These are phyloP conservation scores for Leptinotarsa texana DNA, from an alignment of 1,140 invertebrate species.

Conservation along the genomic window DNA sequence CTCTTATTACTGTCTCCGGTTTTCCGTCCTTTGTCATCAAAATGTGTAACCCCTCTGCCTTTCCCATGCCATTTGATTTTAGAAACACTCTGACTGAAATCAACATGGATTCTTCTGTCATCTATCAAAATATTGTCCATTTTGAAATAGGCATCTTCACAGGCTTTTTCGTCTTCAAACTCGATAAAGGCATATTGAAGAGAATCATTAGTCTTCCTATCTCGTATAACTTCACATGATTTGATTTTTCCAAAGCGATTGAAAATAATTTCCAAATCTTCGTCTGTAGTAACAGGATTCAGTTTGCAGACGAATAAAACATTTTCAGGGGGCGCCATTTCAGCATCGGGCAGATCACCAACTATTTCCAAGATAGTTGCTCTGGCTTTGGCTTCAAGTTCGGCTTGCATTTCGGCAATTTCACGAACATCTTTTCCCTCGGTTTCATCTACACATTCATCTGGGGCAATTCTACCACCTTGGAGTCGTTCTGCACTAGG, in stretches of 20 bases:
- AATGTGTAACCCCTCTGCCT: slow-evolving; percentile 70
- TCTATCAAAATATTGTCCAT: slow-evolving; percentile 97
- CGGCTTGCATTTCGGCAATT: slow-evolving; percentile 84
- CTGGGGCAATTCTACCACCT: slow-evolving; percentile 88
- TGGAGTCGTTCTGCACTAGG: slow-evolving; percentile 78
- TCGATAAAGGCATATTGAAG: slow-evolving; percentile 99
- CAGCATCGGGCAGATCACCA: slow-evolving; percentile 95
- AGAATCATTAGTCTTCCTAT: slow-evolving; percentile 90
- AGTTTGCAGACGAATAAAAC: slow-evolving; percentile 99
- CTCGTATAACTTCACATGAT: slow-evolving; percentile 96
- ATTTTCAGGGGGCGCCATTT: slow-evolving; percentile 98
- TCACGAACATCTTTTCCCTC: slow-evolving; percentile 82
- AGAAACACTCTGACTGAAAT: slow-evolving; percentile 98
- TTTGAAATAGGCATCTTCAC: slow-evolving; percentile 99
- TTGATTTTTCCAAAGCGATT: slow-evolving; percentile 95
- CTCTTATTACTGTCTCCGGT: slow-evolving; percentile 32
- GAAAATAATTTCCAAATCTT: slow-evolving; percentile 98
- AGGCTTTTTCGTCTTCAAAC: slow-evolving; percentile 92
- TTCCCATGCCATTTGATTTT: slow-evolving; percentile 89
- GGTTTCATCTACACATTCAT: slow-evolving; percentile 93
- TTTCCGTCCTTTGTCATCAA: slow-evolving; percentile 43
- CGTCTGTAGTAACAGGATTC: slow-evolving; percentile 98
- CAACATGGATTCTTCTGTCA: slow-evolving; percentile 97
- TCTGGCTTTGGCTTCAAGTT: slow-evolving; percentile 94
- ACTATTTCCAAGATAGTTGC: slow-evolving; percentile 99